A percentile compares a stretch with the other conserved stretches of the same genome.
Conservation (phyloP, 2,797 vertebrate genomes). For the Varecia variegata region DNA sequence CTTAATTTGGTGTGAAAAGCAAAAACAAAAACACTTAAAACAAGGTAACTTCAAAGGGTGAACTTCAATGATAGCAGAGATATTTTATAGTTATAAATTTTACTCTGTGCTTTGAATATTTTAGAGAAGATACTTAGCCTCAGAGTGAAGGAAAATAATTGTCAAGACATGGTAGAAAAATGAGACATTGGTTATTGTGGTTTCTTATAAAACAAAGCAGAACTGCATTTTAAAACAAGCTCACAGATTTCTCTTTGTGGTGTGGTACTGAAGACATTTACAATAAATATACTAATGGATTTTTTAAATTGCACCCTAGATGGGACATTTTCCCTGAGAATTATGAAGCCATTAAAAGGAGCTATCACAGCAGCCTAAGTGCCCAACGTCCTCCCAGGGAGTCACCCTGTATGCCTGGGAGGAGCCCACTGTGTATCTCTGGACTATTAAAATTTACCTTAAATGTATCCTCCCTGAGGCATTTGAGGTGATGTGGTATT, state of each 20-base stretch:
- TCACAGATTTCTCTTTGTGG: not conserved
- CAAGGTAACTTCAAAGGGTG: not conserved
- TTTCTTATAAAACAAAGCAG: constrained; percentile 22
- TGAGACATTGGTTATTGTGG: not conserved
- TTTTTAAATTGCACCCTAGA: not conserved
- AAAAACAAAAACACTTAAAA: not conserved
- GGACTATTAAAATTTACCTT: not conserved
- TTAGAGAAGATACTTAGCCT: not conserved
- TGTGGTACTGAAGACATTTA: not conserved
- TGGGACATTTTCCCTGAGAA: not conserved
- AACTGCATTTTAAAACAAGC: not conserved
- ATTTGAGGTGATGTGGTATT: not conserved
- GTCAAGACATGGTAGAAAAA: not conserved
- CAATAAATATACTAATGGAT: not conserved
- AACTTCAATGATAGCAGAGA: not conserved
- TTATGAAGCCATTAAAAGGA: not conserved
- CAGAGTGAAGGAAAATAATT: not conserved
- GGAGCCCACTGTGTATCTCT: not conserved
- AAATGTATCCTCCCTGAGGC: not conserved
- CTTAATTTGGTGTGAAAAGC: not conserved
- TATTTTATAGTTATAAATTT: not conserved
- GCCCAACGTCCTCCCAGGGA: not conserved
- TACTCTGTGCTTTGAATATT: not conserved
- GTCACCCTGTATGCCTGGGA: too few relatives aligned
- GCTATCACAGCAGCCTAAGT: not conserved